Evolutionary conservation across 2,888 invertebrate genomes (phyloP).

Genomic region (Diplolepis rosae): DNA sequence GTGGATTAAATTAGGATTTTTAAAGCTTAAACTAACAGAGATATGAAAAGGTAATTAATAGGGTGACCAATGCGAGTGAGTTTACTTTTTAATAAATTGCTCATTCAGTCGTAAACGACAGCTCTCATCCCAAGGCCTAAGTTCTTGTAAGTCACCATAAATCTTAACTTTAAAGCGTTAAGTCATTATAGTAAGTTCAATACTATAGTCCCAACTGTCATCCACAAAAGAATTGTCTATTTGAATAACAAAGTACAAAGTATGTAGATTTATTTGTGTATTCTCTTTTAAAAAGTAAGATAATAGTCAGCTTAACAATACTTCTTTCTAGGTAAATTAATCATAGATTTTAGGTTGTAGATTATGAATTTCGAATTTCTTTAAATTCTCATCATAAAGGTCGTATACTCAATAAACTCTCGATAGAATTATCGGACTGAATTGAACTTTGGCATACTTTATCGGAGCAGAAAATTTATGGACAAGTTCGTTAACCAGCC

Average conservation of each 20-base stretch:
- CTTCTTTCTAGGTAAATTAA: too few relatives aligned
- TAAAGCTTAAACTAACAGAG: neutral
- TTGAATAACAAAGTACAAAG: constrained; percentile 12
- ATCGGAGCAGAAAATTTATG: too few relatives aligned
- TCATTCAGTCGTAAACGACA: constrained; percentile 11
- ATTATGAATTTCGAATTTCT: too few relatives aligned
- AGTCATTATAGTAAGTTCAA: constrained; percentile 16
- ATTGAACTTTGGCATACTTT: too few relatives aligned
- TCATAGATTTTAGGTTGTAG: too few relatives aligned
- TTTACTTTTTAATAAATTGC: constrained; percentile 14
- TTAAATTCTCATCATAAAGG: too few relatives aligned
- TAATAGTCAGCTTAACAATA: neutral
- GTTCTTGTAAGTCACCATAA: constrained; percentile 16
- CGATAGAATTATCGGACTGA: too few relatives aligned
- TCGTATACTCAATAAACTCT: too few relatives aligned
- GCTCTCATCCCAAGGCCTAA: constrained; percentile 2
- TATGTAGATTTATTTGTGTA: constrained; percentile 1
- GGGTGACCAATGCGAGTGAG: neutral
- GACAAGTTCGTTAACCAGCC: too few relatives aligned
- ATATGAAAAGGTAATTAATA: neutral
- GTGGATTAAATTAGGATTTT: neutral
- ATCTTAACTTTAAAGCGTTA: constrained; percentile 11
- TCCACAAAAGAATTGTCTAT: constrained; percentile 15
- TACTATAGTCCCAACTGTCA: too few relatives aligned
- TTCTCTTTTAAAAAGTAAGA: constrained; percentile 2